A percentile compares a stretch with the other conserved stretches of the same genome.
Conservation (phyloP, 2,888 invertebrate species). For the Galerucella calmariensis region DNA sequence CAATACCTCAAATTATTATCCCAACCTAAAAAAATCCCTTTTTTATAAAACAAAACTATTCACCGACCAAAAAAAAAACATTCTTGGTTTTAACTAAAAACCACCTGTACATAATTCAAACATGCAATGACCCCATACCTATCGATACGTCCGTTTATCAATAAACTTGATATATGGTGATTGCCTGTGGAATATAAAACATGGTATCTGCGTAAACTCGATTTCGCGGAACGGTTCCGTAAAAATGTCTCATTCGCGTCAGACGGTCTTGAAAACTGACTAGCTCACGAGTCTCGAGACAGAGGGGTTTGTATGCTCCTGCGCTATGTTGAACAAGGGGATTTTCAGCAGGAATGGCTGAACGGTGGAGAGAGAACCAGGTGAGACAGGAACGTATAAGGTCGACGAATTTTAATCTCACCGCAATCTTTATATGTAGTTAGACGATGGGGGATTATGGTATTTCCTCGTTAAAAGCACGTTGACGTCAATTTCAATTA, state of each 20-base stretch:
- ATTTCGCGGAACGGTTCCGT: constrained; percentile 1
- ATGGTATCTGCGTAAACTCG: constrained; percentile 7
- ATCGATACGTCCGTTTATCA: constrained; percentile 10
- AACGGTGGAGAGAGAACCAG: constrained; percentile 31
- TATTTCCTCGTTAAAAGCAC: background rate
- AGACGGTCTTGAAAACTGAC: constrained; percentile 22
- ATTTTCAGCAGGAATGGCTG: constrained; percentile 33
- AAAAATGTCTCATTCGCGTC: constrained; percentile 6
- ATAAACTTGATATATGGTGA: constrained; percentile 8
- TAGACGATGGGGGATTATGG: background rate
- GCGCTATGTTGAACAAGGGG: constrained; percentile 26
- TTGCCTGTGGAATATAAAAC: constrained; percentile 17
- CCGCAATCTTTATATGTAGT: too few relatives aligned
- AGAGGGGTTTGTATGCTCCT: constrained; percentile 25
- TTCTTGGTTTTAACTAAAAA: too few relatives aligned
- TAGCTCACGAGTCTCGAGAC: constrained; percentile 5
- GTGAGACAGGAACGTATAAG: constrained; percentile 29
- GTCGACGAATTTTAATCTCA: background rate
- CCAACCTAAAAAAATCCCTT: too few relatives aligned
- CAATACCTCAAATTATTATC: too few relatives aligned
- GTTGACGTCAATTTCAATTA: too few relatives aligned
- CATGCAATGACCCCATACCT: constrained; percentile 17
- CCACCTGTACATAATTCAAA: constrained; percentile 2
- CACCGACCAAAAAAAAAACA: too few relatives aligned
- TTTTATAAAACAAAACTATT: too few relatives aligned